phyloP scores from a whole-genome alignment of 2,113 vertebrate species.

The Lynx canadensis region DNA sequence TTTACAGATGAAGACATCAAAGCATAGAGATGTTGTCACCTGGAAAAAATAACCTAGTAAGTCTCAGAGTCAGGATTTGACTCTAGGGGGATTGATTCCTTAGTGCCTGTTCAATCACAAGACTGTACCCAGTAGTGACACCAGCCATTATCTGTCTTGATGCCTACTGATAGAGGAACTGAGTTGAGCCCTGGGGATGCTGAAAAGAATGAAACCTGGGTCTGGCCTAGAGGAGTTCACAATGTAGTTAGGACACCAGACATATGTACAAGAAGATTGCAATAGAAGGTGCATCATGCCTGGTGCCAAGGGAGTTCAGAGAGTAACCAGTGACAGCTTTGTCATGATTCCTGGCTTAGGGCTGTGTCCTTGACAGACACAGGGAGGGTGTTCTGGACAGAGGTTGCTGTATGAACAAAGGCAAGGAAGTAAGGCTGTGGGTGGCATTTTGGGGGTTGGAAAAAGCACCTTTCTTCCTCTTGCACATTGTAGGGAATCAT shows the following conservation, averaged over 20 bases:
- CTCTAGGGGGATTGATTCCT: background rate
- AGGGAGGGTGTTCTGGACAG: background rate
- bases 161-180: background rate
- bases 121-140: background rate
- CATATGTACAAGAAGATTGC: background rate
- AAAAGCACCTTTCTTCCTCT: background rate
- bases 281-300: background rate
- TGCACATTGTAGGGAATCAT: background rate
- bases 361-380: constrained; percentile 21
- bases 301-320: background rate
- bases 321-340: constrained; percentile 14
- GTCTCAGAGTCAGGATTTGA: background rate
- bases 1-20: constrained; percentile 6
- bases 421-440: background rate
- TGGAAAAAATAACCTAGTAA: constrained; percentile 13
- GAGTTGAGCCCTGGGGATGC: background rate
- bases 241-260: background rate
- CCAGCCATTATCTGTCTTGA: background rate
- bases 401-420: background rate
- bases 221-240: background rate
- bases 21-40: constrained; percentile 3
- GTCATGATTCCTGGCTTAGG: background rate
- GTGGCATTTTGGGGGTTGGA: background rate
- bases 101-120: background rate
- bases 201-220: background rate